These are phyloP conservation scores for Oncorhynchus keta DNA, from an alignment of 2,113 vertebrate species.

Conservation along the genomic window DNA sequence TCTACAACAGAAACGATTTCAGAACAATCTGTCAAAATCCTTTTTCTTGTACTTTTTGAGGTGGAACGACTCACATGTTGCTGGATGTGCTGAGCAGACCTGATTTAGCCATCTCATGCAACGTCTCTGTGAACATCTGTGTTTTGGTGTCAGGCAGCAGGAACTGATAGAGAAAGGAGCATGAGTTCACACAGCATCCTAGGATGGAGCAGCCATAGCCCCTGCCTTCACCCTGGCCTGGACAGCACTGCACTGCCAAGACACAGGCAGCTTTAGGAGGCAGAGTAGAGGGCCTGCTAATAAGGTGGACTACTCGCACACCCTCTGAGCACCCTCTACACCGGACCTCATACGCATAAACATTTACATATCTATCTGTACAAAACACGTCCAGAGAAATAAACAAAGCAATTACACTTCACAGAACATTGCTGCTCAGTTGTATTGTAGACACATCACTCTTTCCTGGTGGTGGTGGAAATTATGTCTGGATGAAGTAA, in stretches of 20 bases:
- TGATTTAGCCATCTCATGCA: constrained; percentile 46
- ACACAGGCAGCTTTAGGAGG: no score
- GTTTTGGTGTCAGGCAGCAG: neutral
- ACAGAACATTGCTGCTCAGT: constrained; percentile 29
- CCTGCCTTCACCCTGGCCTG: no score
- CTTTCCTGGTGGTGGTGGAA: neutral
- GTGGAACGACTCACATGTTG: neutral
- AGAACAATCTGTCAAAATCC: no score
- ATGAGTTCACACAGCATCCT: no score
- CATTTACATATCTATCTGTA: constrained; percentile 51
- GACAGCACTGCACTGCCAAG: no score
- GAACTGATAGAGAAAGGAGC: no score
- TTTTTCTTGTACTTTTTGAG: no score
- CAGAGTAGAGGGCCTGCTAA: no score
- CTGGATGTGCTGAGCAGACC: constrained; percentile 14
- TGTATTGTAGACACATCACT: neutral
- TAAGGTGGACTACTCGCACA: no score
- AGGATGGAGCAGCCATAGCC: no score
- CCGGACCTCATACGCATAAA: constrained; percentile 33
- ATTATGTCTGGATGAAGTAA: no score
- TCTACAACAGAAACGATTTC: no score
- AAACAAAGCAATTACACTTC: constrained; percentile 44
- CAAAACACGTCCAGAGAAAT: constrained; percentile 41
- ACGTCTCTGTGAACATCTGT: constrained; percentile 28
- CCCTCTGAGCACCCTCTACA: constrained; percentile 3